Percentiles rank a stretch among this genome's conserved stretches.
Conservation (phyloP, 2,113 vertebrate species). For the Gymnocephalus cernua region DNA sequence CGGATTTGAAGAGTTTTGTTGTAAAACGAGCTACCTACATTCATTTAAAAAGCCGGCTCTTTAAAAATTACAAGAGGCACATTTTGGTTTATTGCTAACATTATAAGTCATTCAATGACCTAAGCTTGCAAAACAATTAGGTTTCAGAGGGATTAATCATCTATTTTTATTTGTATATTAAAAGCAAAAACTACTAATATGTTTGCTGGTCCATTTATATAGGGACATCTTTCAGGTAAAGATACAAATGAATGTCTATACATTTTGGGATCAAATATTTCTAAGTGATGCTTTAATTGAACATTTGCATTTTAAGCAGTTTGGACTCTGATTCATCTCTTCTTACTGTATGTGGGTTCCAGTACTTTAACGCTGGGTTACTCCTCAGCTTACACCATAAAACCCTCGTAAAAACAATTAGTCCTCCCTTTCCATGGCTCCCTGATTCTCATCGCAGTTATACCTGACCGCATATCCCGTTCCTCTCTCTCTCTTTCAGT, state of each 20-base stretch:
- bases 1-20: constrained; percentile 61
- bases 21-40: constrained; percentile 35
- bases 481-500: not conserved
- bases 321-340: constrained; percentile 10
- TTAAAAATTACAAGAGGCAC: constrained; percentile 48
- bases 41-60: constrained; percentile 33
- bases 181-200: not conserved
- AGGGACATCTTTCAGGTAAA: not conserved
- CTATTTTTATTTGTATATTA: too few relatives aligned
- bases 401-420: constrained; percentile 55
- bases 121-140: constrained; percentile 26
- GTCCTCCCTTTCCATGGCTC: constrained; percentile 19
- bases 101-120: constrained; percentile 28
- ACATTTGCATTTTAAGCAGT: constrained; percentile 11
- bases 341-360: not conserved
- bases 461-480: constrained; percentile 9
- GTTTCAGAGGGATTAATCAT: constrained; percentile 3
- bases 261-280: not conserved
- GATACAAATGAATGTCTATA: not conserved
- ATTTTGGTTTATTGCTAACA: constrained; percentile 36
- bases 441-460: constrained; percentile 22
- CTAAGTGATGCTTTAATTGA: not conserved
- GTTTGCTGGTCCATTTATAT: not conserved
- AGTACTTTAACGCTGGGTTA: constrained; percentile 30
- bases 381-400: constrained; percentile 44